Conservation (phyloP, 2,113 vertebrate genomes). For the Dolichallabes microphthalmus region DNA sequence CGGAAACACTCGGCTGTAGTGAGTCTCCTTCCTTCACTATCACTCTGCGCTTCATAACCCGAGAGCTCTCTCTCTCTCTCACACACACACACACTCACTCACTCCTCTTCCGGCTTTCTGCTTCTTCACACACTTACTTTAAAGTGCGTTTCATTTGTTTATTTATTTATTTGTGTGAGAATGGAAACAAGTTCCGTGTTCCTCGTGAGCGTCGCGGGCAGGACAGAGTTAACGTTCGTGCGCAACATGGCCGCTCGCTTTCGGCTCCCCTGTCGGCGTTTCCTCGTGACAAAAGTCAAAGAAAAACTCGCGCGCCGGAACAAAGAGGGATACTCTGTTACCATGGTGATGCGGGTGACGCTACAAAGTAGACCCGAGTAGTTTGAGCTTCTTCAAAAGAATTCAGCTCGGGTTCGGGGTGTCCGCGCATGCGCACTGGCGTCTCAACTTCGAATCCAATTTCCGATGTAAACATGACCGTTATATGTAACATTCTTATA, state of each 20-base stretch:
- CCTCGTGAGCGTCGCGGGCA: not conserved
- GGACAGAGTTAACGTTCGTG: conserved; percentile 29
- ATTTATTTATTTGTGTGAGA: not conserved
- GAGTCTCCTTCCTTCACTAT: conserved; percentile 33
- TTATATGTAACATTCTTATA: too few species aligned
- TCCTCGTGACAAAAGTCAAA: conserved; percentile 3
- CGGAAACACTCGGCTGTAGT: conserved; percentile 43
- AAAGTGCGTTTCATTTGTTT: not conserved
- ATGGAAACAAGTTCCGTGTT: not conserved
- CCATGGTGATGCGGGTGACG: not conserved
- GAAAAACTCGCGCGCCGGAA: not conserved
- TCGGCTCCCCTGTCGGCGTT: conserved; percentile 4
- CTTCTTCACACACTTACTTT: too few species aligned
- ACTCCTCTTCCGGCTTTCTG: too few species aligned
- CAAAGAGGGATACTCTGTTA: not conserved
- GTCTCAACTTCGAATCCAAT: too few species aligned
- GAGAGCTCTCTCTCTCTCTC: too few species aligned
- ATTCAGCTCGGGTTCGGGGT: too few species aligned
- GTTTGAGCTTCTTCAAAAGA: too few species aligned
- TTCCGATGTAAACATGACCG: too few species aligned
- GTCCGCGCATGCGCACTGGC: too few species aligned
- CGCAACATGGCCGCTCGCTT: conserved; percentile 50
- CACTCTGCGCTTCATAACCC: not conserved
- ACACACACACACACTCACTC: too few species aligned
- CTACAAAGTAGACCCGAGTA: not conserved